Evolutionary conservation across 2,888 invertebrate species (phyloP), one percentile per base, ranked within the genome.

Genomic region (Torymus aiolomorphi): DNA sequence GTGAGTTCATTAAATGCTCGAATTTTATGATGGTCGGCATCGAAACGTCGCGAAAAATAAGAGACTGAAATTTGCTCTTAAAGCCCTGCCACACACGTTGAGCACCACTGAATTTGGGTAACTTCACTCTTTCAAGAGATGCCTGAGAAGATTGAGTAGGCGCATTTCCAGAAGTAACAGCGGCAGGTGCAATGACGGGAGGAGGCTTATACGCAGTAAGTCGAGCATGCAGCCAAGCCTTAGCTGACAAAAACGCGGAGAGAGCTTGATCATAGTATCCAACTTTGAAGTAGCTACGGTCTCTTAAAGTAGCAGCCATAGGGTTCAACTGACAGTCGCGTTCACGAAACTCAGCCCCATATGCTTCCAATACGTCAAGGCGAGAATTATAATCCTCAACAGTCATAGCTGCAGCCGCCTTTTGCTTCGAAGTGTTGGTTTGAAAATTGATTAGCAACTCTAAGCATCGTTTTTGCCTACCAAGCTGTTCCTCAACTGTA

Each of bases 41-140:
- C 12, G 24, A 24, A 61, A 2, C 24, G 4, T 61, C 61, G 24
- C 24, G 20, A 5, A 20, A 61, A 10, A 20, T 24, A 20, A 61
- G 61, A 3, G 61, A 61, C 20, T 61, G 61, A 61, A 61, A 20
- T 61, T 61, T 61, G 20, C 61, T 61, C 11, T 61, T 18, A 20
- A 61, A 61, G 61, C 61, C 2, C 12, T 24, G 61, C 3, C 61
- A 61, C 2, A 20, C 61, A 3, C 61, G 2, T 24, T 61, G 61
- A 61, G 2, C 2, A 24, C 61, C 61, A 61, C n/a, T 11, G 12
- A 61, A 61, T 14, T 61, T 61, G 2, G 61, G 61, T 20, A 61
- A 11, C 2, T 61, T 61, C n/a, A n/a, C n/a, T n/a, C n/a, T n/a
- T n/a, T n/a, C n/a, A n/a, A n/a, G n/a, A n/a, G n/a, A n/a, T n/a